Percentiles rank a stretch among this genome's conserved stretches.
Evolutionary conservation across 2,113 vertebrate species (phyloP).

Genomic region (Galbula dea): DNA sequence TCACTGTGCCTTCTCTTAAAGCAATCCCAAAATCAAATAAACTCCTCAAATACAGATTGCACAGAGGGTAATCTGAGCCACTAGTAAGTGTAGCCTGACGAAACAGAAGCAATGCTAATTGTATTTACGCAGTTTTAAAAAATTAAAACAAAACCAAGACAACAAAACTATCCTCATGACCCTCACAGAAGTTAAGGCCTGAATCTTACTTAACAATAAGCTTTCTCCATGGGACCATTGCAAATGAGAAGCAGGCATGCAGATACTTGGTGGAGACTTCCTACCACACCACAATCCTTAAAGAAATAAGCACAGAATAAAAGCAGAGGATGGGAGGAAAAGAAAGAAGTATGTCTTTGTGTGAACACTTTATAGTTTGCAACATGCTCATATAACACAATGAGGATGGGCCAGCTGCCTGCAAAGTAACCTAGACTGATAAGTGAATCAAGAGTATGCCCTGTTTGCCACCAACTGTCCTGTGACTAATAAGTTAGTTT

Average conservation of each 20-base stretch:
- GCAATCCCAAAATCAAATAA: neutral
- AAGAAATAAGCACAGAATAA: neutral
- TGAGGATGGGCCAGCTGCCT: neutral
- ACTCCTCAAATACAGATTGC: neutral
- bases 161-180: neutral
- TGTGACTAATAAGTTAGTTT: neutral
- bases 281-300: neutral
- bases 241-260: neutral
- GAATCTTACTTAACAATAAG: neutral
- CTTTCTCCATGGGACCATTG: neutral
- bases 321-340: neutral
- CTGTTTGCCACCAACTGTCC: constrained; percentile 19
- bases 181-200: neutral
- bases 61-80: neutral
- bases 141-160: neutral
- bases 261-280: neutral
- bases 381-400: neutral
- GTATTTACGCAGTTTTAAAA: neutral
- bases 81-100: neutral
- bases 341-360: neutral
- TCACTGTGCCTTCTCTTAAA: neutral
- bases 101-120: neutral
- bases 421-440: neutral
- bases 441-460: neutral
- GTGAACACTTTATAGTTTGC: neutral